These are phyloP conservation scores for Phoenicopterus ruber DNA, from an alignment of 2,113 vertebrate species.

Conservation along the genomic window DNA sequence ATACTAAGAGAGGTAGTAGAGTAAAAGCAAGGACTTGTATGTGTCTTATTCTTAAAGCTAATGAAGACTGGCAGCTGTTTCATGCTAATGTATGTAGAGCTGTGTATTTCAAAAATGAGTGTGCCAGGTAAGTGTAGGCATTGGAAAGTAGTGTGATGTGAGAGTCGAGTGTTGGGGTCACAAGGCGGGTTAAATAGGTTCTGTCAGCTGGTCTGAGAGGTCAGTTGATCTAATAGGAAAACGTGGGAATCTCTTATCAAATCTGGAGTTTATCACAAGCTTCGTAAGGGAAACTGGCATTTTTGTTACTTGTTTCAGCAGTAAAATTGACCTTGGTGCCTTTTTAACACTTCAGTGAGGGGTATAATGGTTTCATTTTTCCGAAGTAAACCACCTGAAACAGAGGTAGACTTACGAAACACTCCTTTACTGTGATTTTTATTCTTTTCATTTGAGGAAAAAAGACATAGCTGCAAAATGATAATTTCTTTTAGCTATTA, in stretches of 20 bases:
- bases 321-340: background rate
- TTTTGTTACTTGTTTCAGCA: background rate
- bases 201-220: background rate
- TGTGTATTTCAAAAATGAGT: background rate
- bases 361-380: background rate
- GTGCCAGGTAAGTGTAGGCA: rapidly evolving
- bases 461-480: background rate
- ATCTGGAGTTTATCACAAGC: background rate
- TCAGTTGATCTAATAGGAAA: background rate
- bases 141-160: background rate
- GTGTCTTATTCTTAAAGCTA: background rate
- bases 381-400: background rate
- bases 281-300: background rate
- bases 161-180: background rate
- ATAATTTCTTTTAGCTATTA: background rate
- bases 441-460: background rate
- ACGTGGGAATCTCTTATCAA: background rate
- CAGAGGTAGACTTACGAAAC: rapidly evolving
- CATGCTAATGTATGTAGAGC: rapidly evolving
- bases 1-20: background rate
- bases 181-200: background rate
- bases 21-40: background rate
- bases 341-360: background rate
- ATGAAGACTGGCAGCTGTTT: background rate
- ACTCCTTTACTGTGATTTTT: background rate